Percentiles rank a stretch among this genome's conserved stretches.
Conservation (phyloP, 2,888 invertebrate genomes). For the Netelia inedita region DNA sequence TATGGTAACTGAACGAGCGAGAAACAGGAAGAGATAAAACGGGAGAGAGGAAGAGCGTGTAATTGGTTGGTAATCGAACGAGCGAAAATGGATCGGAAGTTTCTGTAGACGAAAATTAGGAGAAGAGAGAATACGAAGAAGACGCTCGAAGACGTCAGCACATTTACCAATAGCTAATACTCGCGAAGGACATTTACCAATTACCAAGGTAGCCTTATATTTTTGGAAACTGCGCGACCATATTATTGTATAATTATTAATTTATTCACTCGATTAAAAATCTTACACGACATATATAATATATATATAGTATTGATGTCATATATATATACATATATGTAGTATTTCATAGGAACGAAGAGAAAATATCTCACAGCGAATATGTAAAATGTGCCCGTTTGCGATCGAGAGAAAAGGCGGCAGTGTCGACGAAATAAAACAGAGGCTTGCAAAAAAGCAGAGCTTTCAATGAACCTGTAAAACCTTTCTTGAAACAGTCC, state of each 20-base stretch:
- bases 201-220: no score
- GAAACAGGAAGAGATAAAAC: background rate
- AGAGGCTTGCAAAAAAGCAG: background rate
- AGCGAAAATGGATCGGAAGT: no score
- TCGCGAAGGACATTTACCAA: no score
- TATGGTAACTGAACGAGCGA: background rate
- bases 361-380: conserved; percentile 1
- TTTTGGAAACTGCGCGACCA: no score
- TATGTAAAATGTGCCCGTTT: conserved; percentile 13
- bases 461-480: conserved; percentile 31
- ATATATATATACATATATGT: no score
- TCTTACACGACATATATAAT: no score
- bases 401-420: conserved; percentile 20
- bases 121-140: background rate
- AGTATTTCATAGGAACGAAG: background rate
- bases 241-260: background rate
- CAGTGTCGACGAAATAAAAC: background rate
- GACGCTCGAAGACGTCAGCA: background rate
- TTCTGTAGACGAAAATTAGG: background rate
- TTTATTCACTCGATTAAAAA: no score
- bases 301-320: no score
- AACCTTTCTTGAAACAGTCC: background rate
- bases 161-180: no score
- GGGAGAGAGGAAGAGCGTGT: background rate
- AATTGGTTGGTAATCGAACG: background rate